Evolutionary conservation across 2,113 vertebrate genomes (phyloP), one percentile per base, ranked within the genome.

Genomic region (Myrmecobius fasciatus): DNA sequence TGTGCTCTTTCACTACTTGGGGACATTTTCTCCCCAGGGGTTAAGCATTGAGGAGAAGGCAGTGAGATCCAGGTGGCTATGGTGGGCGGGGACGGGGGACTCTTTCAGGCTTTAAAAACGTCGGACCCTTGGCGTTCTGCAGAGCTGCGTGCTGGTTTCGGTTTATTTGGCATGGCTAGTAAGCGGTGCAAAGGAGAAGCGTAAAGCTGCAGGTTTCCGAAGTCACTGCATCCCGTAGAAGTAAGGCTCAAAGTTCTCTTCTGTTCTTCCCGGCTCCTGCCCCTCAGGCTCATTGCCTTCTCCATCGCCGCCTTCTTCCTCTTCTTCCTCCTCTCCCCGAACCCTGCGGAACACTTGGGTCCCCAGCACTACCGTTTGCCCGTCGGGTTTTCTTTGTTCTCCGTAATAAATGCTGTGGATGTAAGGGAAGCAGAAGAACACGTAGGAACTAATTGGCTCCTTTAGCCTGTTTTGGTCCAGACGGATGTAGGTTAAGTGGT

Each of bases 401-500:
- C 99, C 99, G 8, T 99, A 99, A 94, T 99, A 99, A 95, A 99
- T 99, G 93, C 95, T 98, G 46, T 97, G 97, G 94, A 99, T 97
- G 26, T 98, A 98, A 89, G 99, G 99, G 94, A 99, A 99, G 96
- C 99, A 99, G 89, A 98, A 98, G 95, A 98, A 99, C 48, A 98
- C 97, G 0, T 98, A 98, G 51, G 97, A 97, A 97, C 97, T 99
- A 95, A 99, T 96, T 11, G 98, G 99, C 60, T 93, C 95, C 3
- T 96, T 98, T 47, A 99, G 98, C 98, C 98, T 99, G 95, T 99
- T 99, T 98, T 98, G 98, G 94, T 99, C 99, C 53, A 99, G 92
- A 14, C 99, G 98, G 14, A 99, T 98, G 5, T 99, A 99, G 47
- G 99, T 99, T 95, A 99, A 96, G 92, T 98, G 99, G 3, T 98